Evolutionary conservation across 2,888 invertebrate genomes (phyloP), one percentile per base, ranked within the genome.

Genomic region (Mythimna albipuncta): DNA sequence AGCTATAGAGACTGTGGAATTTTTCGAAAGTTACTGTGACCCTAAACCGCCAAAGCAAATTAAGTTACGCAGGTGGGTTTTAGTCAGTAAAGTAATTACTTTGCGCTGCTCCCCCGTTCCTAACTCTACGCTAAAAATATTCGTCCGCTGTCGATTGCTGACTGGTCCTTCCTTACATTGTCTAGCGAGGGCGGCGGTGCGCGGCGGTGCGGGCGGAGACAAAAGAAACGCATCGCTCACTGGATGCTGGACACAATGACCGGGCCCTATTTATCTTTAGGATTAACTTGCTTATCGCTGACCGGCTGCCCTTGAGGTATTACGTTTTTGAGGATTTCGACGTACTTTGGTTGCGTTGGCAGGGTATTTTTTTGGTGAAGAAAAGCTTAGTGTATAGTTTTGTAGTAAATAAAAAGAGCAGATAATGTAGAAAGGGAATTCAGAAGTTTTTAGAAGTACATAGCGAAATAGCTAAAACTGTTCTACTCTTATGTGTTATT

Each of bases 171-270:
- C 89, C 91, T 91, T 89, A 92, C 93, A 94, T 94, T 95, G 94
- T 95, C 82, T 80, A 84, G 79, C 80, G 74, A 86, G 89, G 87
- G 87, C 83, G 76, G 85, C 41, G 11, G 26, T 26, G 26, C 26
- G 26, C 2, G 26, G 77, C n/a, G 66, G 72, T 75, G 83, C 82
- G 82, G 87, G 89, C 89, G 66, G 93, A 95, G 95, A 96, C 96
- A 96, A 96, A 95, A 95, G 95, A 95, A 95, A 89, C 94, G 88
- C 95, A 96, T 96, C 95, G 94, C 90, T 95, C 95, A 94, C 94
- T 90, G 89, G 91, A 90, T 85, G 88, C 87, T 89, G 89, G 88
- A 88, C 89, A 91, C 93, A 93, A 93, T 93, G 95, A 92, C 92
- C 92, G 89, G 87, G 88, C 88, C 89, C 93, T 94, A 95, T 95